Percentiles rank a stretch among this genome's conserved stretches.
These are phyloP conservation scores for Anoura caudifer DNA, from an alignment of 2,113 vertebrate genomes.

Conservation along the genomic window DNA sequence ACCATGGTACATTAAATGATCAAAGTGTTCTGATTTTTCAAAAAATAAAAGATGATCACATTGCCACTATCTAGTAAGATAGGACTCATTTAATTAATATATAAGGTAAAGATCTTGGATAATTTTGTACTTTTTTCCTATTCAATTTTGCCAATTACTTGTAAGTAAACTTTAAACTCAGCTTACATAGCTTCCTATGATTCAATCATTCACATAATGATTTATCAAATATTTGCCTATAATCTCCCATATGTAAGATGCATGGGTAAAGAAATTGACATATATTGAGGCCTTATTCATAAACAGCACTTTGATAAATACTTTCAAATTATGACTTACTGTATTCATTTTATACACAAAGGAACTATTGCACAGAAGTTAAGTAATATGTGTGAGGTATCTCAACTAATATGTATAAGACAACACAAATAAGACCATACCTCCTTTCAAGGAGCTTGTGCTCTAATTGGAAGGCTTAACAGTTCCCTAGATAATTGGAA, in stretches of 20 bases:
- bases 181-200: neutral
- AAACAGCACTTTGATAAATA: neutral
- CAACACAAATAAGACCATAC: neutral
- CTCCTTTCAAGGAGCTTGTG: neutral
- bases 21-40: neutral
- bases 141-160: neutral
- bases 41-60: neutral
- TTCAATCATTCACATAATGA: neutral
- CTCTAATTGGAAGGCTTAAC: neutral
- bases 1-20: neutral
- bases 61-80: neutral
- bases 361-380: neutral
- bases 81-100: neutral
- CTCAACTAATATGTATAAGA: neutral
- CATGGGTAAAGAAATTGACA: neutral
- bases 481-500: neutral
- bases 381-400: neutral
- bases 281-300: neutral
- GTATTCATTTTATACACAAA: neutral
- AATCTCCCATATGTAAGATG: neutral
- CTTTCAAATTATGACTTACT: neutral
- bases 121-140: neutral
- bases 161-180: neutral
- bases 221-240: neutral
- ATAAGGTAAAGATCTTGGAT: neutral